A percentile compares a stretch with the other conserved stretches of the same genome.
phyloP scores from a whole-genome alignment of 1,140 invertebrate species.

The Drosophila equinoxialis region DNA sequence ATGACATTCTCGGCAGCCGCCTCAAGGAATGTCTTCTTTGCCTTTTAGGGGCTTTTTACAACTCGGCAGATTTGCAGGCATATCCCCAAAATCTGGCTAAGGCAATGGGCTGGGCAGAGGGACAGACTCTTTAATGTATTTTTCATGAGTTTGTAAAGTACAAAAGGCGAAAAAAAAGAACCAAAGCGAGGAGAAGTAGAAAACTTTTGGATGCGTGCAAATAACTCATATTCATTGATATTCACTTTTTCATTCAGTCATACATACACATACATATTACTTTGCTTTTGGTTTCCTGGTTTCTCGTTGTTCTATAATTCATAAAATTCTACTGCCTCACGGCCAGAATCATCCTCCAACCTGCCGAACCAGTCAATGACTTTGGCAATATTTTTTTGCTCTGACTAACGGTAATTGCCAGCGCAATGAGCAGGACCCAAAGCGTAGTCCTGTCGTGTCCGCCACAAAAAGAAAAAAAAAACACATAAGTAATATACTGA shows the following conservation, averaged over 20 bases:
- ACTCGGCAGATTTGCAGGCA: slow-evolving; percentile 34
- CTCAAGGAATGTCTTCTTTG: slow-evolving; percentile 1
- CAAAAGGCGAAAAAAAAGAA: background rate
- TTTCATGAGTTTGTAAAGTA: slow-evolving; percentile 79
- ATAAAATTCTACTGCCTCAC: slow-evolving; percentile 50
- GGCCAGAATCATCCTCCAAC: slow-evolving; percentile 1
- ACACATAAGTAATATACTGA: background rate
- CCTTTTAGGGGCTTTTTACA: slow-evolving; percentile 36
- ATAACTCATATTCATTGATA: slow-evolving; percentile 80
- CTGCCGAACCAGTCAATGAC: slow-evolving; percentile 58
- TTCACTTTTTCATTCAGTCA: slow-evolving; percentile 41
- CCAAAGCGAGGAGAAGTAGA: slow-evolving; percentile 12
- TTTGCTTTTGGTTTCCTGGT: slow-evolving; percentile 8
- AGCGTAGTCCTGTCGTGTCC: slow-evolving; percentile 65
- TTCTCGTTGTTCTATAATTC: slow-evolving; percentile 59
- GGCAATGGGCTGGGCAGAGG: background rate
- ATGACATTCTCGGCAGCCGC: slow-evolving; percentile 47
- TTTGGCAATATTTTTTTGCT: slow-evolving; percentile 65
- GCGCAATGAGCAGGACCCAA: slow-evolving; percentile 44
- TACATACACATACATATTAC: slow-evolving; percentile 17
- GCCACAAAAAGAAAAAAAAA: slow-evolving; percentile 29
- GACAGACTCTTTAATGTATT: slow-evolving; percentile 71
- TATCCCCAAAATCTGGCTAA: background rate
- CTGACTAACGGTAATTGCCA: slow-evolving; percentile 59
- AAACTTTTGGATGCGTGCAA: slow-evolving; percentile 71